Conservation (phyloP, 2,797 vertebrate species). For the Pangasius mekongensis region DNA sequence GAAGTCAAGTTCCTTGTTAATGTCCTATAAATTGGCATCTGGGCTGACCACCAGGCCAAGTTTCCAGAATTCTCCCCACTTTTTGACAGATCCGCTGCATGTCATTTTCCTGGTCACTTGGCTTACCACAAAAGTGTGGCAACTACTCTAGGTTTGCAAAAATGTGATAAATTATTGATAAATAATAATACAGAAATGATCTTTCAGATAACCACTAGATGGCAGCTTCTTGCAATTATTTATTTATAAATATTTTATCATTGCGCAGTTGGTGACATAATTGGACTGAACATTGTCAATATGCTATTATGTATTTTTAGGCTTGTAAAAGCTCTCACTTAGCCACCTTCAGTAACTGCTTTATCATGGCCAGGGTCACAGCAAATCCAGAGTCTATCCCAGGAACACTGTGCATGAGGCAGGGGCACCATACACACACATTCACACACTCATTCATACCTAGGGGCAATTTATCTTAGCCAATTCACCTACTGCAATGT, state of each 20-base stretch:
- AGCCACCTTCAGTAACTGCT: no score
- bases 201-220: constrained; percentile 1
- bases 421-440: not conserved
- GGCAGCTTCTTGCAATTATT: not conserved
- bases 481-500: not conserved
- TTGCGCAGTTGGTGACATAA: no score
- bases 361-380: not conserved
- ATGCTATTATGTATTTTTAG: not conserved
- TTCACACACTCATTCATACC: not conserved
- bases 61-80: not conserved
- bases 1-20: not conserved
- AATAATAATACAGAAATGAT: not conserved
- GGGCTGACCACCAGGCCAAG: not conserved
- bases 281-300: not conserved
- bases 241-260: not conserved
- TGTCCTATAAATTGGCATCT: not conserved
- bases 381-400: not conserved
- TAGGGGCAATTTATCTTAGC: not conserved
- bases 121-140: not conserved
- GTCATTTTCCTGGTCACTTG: not conserved
- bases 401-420: not conserved
- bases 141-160: not conserved
- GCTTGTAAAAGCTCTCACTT: not conserved
- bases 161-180: not conserved
- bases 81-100: not conserved